Evolutionary conservation across 2,888 invertebrate species (phyloP), one percentile per base, ranked within the genome.

Genomic region (Dioctria rufipes): DNA sequence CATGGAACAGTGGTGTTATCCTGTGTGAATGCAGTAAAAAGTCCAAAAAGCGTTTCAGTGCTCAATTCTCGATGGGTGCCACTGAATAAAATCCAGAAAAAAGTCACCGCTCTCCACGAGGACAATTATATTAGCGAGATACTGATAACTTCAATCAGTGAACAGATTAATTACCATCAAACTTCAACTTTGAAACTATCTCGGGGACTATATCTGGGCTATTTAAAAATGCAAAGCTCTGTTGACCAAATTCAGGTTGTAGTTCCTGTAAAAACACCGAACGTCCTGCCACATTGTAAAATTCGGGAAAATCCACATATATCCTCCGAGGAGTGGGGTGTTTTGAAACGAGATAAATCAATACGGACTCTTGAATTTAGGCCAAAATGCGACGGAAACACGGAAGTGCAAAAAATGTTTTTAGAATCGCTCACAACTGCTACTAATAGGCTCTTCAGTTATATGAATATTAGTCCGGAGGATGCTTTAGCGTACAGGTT

Each of bases 251-350:
- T 98, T 66, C 94, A 97, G 86, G 94, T 99, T 8, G 94, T 99
- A 66, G 98, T 98, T 40, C 96, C 98, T 0, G 93, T 95, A 78
- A 95, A 96, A 86, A 94, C 96, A 2, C 99, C 99, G 4, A 99
- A 98, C 88, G 96, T 98, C 84, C 92, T 99, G 84, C 99, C 99
- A 0, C 96, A 98, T 88, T 95, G 95, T 83, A 95, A 96, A 88
- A 93, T 99, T 54, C 91, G 99, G 82, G 96, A 97, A 84, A 98
- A 98, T 90, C 95, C 98, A 1, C 98, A 98, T 87, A 96, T 99
- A 0, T 98, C 98, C 11, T 95, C 95, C 42, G 98, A 98, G 87
- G 99, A 99, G 89, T 99, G 98, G 98, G 94, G 96, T 84, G 95
- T 96, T 88, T 90, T 98, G 11, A 95, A 94, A 86, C 92, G 91